Evolutionary conservation across 2,888 invertebrate genomes (phyloP), one percentile per base, ranked within the genome.

Genomic region (Junonia oenone): DNA sequence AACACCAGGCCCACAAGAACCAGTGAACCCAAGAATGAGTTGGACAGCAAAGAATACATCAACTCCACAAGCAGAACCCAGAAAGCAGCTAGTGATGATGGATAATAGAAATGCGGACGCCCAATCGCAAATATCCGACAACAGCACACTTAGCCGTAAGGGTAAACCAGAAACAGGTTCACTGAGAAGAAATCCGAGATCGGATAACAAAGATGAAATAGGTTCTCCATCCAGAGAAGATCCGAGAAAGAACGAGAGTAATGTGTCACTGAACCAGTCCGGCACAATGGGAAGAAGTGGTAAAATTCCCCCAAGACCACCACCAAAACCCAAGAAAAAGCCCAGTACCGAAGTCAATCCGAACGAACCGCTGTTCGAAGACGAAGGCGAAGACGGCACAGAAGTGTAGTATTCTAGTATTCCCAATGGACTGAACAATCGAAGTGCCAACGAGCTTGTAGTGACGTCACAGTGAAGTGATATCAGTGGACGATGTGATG

Each of bases 311-410:
- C 96, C 96, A 1, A 91, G 95, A 69, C 96, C 96, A 45, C 96
- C 96, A 9, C 96, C 96, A 26, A 95, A 95, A 68, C 95, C 95
- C 50, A 96, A 95, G 83, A 96, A 95, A 91, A 93, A 94, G 66
- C 91, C 92, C 13, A 91, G 91, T 50, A 91, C 94, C 4, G 92
- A 90, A 63, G 78, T 83, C 6, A 88, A 78, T 65, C 76, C 88
- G 58, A 93, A 91, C 68, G 95, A 95, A 67, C 95, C 96, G 58
- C 83, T 96, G 62, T 96, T 96, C 73, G 96, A 96, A 76, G 96
- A 96, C 76, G 96, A 96, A 83, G 95, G 96, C 26, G 96, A 96
- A 75, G 96, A 96, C 68, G 96, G 96, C 64, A 96, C 96, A 68
- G 96, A 96, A 91, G 96, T 96, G 91, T 95, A 93, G 92, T 87